These are phyloP conservation scores for Sula dactylatra DNA, from an alignment of 2,113 vertebrate genomes.

Conservation along the genomic window DNA sequence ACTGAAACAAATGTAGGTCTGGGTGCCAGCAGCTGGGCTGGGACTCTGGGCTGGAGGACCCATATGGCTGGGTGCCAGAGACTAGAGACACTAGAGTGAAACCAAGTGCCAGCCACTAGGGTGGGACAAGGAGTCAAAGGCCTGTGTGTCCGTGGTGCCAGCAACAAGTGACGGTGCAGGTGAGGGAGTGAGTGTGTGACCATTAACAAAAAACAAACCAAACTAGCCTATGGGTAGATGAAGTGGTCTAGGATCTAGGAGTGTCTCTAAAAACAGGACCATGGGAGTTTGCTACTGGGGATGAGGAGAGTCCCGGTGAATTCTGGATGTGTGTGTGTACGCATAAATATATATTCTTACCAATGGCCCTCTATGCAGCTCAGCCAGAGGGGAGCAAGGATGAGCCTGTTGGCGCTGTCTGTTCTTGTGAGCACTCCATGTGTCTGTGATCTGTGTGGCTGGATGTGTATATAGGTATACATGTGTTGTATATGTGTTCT, in stretches of 20 bases:
- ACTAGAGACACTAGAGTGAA: neutral
- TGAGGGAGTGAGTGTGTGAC: neutral
- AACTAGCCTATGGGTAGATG: neutral
- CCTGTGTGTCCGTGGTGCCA: neutral
- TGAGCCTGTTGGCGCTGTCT: neutral
- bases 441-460: neutral
- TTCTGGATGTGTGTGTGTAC: neutral
- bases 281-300: neutral
- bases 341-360: neutral
- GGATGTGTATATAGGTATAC: neutral
- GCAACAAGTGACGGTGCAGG: neutral
- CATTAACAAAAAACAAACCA: neutral
- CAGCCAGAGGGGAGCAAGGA: neutral
- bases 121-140: neutral
- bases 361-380: neutral
- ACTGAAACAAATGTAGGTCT: neutral
- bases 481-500: neutral
- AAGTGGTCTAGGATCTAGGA: neutral
- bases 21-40: neutral
- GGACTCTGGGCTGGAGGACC: neutral
- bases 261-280: neutral
- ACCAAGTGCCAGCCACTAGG: neutral
- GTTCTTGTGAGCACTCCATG: neutral
- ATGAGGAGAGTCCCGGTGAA: neutral
- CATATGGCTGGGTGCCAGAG: neutral